A percentile compares a stretch with the other conserved stretches of the same genome.
Evolutionary conservation across 1,140 invertebrate species (phyloP).

Genomic region (Plodia interpunctella): DNA sequence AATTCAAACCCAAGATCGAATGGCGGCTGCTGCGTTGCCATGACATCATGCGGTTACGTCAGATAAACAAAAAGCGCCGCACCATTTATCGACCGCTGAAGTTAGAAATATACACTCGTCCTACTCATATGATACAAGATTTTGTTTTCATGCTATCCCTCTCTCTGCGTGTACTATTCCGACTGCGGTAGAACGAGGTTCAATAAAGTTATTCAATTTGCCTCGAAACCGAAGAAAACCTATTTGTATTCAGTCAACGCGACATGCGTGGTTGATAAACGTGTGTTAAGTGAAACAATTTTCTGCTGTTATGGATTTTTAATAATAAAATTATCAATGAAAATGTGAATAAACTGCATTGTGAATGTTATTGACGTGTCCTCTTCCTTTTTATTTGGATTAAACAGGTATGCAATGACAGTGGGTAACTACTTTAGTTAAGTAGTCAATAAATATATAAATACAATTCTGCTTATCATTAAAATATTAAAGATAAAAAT

Average conservation of each 20-base stretch:
- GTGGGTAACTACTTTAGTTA: not conserved
- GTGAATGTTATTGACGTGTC: not conserved
- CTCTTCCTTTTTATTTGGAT: constrained; percentile 1
- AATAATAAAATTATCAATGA: constrained; percentile 25
- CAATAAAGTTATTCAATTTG: constrained; percentile 15
- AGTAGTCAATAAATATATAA: not conserved
- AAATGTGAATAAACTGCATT: constrained; percentile 34
- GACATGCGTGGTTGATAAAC: constrained; percentile 18
- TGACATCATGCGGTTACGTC: constrained; percentile 60
- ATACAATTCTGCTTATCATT: not conserved
- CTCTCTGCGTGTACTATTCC: constrained; percentile 15
- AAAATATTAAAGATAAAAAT: not conserved
- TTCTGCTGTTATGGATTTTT: constrained; percentile 17
- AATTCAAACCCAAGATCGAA: constrained; percentile 19
- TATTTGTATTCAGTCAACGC: constrained; percentile 22
- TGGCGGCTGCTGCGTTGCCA: constrained; percentile 39
- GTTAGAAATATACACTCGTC: constrained; percentile 19
- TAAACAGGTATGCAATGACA: not conserved
- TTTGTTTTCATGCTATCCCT: constrained; percentile 42
- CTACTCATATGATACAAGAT: constrained; percentile 19
- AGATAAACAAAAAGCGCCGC: constrained; percentile 32
- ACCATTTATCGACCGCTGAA: not conserved
- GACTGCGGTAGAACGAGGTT: not conserved
- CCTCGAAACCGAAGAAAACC: constrained; percentile 18
- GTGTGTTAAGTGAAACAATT: constrained; percentile 2